Evolutionary conservation across 2,113 vertebrate genomes (phyloP).

Genomic region (Furnarius figulus): DNA sequence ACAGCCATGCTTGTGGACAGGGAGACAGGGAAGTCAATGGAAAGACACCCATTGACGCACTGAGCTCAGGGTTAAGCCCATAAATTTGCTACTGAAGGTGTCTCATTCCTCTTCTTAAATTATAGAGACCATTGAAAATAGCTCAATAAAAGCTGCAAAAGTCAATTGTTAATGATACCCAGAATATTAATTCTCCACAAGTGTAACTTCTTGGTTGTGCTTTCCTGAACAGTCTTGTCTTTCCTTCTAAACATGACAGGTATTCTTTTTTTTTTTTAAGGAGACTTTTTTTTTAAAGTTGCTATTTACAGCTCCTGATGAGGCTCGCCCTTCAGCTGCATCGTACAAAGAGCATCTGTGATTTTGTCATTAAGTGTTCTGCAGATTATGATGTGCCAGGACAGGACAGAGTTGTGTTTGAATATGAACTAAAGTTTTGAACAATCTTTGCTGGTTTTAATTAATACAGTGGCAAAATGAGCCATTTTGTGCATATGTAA

Average conservation of each 20-base stretch:
- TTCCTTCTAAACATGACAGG: neutral
- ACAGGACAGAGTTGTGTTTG: neutral
- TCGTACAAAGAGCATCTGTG: neutral
- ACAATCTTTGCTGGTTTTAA: neutral
- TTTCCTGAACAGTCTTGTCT: neutral
- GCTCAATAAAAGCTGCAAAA: neutral
- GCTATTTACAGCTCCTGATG: neutral
- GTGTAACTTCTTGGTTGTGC: neutral
- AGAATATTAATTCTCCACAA: slow-evolving; percentile 15
- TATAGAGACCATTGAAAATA: neutral
- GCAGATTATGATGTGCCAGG: neutral
- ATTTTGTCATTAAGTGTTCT: slow-evolving; percentile 26
- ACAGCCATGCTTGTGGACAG: fast-evolving
- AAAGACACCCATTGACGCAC: neutral
- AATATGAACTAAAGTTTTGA: slow-evolving; percentile 7
- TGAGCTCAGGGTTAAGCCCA: neutral
- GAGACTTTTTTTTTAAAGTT: neutral
- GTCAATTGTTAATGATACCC: neutral
- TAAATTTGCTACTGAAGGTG: neutral
- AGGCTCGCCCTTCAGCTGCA: slow-evolving; percentile 29
- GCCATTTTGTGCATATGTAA: neutral
- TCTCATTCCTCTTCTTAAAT: neutral
- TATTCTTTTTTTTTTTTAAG: neutral
- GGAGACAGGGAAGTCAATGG: neutral
- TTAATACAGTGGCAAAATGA: neutral